Percentiles rank a stretch among this genome's conserved stretches.
These are phyloP conservation scores for Pterobdella sp. DNA, from an alignment of 2,888 invertebrate genomes.

Conservation along the genomic window DNA sequence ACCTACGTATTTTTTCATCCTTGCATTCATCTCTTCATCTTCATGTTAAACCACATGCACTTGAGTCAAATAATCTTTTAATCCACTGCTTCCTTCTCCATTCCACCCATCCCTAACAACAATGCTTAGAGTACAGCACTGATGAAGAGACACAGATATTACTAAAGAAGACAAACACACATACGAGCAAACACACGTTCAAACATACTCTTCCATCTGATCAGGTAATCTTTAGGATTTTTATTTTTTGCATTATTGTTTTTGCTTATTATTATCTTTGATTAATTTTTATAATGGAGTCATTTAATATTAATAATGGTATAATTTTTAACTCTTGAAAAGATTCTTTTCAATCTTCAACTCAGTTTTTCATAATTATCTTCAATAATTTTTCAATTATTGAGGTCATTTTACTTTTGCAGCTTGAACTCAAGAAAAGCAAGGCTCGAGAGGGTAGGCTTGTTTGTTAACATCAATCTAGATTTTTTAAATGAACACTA, in stretches of 20 bases:
- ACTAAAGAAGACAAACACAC: constrained; percentile 4
- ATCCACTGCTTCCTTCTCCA: background rate
- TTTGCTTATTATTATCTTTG: too few relatives aligned
- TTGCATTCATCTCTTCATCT: too few relatives aligned
- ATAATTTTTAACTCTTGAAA: too few relatives aligned
- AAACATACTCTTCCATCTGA: background rate
- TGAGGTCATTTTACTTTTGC: too few relatives aligned
- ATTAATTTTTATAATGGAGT: too few relatives aligned
- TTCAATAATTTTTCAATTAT: too few relatives aligned
- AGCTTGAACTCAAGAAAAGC: background rate
- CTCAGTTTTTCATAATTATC: background rate
- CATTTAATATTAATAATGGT: too few relatives aligned
- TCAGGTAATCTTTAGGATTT: background rate
- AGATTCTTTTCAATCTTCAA: background rate
- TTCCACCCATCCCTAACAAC: background rate
- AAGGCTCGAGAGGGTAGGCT: background rate
- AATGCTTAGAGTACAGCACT: constrained; percentile 19
- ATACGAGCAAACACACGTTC: too few relatives aligned
- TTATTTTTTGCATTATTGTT: background rate
- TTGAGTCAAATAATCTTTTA: too few relatives aligned
- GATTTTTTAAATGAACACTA: background rate
- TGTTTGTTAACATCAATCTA: background rate
- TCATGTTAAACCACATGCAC: too few relatives aligned
- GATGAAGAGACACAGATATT: constrained; percentile 26
- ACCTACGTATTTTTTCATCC: too few relatives aligned